These are phyloP conservation scores for Sebastiscus albofasciatus DNA, from an alignment of 2,797 vertebrate species.

Conservation along the genomic window DNA sequence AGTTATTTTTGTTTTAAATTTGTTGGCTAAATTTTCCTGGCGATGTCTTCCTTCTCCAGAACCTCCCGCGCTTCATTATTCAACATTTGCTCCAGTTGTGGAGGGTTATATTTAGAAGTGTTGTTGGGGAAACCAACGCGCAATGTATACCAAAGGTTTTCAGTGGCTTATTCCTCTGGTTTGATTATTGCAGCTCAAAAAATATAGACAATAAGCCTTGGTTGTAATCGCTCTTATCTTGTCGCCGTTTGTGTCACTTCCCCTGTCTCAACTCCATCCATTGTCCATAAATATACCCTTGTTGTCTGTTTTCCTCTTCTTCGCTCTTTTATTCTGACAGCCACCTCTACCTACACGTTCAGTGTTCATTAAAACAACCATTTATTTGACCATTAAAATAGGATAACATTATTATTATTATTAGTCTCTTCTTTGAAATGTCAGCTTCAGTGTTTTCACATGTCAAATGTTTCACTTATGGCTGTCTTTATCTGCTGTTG, in stretches of 20 bases:
- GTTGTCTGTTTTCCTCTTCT: not conserved
- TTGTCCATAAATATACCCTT: constrained; percentile 4
- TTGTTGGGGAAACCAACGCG: constrained; percentile 70
- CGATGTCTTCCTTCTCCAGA: constrained; percentile 41
- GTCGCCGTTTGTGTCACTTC: not conserved
- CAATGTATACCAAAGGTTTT: constrained; percentile 39
- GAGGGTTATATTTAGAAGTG: constrained; percentile 71
- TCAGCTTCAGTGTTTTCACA: not conserved
- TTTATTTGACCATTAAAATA: not conserved
- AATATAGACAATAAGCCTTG: not conserved
- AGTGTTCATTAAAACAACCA: constrained; percentile 1
- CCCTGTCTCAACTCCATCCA: not conserved
- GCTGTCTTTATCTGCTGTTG: not conserved
- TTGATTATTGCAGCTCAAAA: constrained; percentile 14
- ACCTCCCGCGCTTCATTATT: constrained; percentile 68
- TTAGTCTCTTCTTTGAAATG: not conserved
- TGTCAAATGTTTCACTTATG: not conserved
- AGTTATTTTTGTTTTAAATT: constrained; percentile 14
- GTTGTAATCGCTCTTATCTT: constrained; percentile 9
- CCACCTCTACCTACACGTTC: not conserved
- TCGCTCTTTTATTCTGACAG: not conserved
- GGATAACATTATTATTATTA: not conserved
- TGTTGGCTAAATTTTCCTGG: constrained; percentile 11
- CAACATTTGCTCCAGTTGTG: constrained; percentile 75
- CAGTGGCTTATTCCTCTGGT: constrained; percentile 5